Evolutionary conservation across 2,797 vertebrate genomes (phyloP).

Genomic region (Chrosomus eos): DNA sequence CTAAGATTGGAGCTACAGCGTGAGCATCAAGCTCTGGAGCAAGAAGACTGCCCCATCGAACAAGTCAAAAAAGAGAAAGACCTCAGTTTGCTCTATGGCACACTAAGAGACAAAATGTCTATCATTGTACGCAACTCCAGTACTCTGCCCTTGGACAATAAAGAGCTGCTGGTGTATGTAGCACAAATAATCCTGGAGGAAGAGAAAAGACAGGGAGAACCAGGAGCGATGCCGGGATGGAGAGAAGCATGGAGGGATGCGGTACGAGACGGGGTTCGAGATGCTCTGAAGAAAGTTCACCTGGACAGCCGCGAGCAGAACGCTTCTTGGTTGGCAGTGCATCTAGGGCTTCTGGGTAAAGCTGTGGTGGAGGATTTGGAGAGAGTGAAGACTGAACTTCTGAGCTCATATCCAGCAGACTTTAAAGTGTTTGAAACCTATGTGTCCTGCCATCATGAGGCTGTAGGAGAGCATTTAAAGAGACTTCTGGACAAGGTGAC

Average conservation of each 20-base stretch:
- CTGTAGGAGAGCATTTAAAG: constrained; percentile 79
- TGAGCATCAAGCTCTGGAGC: constrained; percentile 65
- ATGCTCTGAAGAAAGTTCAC: constrained; percentile 70
- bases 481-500: constrained; percentile 67
- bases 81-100: constrained; percentile 82
- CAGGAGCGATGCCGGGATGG: constrained; percentile 79
- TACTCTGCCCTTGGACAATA: constrained; percentile 67
- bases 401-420: constrained; percentile 81
- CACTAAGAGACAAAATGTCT: constrained; percentile 71
- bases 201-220: constrained; percentile 66
- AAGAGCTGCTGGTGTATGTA: constrained; percentile 70
- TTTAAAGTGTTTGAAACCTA: constrained; percentile 85
- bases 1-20: constrained; percentile 78
- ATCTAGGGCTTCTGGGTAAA: constrained; percentile 79
- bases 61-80: constrained; percentile 84
- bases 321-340: constrained; percentile 75
- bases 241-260: constrained; percentile 82
- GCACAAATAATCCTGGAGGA: constrained; percentile 83
- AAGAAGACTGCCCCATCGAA: constrained; percentile 69
- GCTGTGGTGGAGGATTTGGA: constrained; percentile 79
- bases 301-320: constrained; percentile 67
- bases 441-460: constrained; percentile 79
- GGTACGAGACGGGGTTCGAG: constrained; percentile 71
- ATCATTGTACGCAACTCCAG: constrained; percentile 80
- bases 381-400: constrained; percentile 79